Percentiles rank a stretch among this genome's conserved stretches.
These are phyloP conservation scores for Galeopsomyia nigrocyanea DNA, from an alignment of 2,888 invertebrate genomes.

Conservation along the genomic window DNA sequence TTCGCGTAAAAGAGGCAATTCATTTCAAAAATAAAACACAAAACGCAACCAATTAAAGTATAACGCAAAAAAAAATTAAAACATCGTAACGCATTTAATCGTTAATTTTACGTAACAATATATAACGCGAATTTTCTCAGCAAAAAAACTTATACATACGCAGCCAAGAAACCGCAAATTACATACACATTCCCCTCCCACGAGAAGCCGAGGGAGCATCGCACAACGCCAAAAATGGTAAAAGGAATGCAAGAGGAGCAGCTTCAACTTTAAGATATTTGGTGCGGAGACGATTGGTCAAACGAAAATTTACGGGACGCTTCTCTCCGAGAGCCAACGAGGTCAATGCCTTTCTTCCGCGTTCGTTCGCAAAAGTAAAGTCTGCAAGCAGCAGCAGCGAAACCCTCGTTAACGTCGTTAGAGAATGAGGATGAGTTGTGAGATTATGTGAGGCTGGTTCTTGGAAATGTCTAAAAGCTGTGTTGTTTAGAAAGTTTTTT, in stretches of 20 bases:
- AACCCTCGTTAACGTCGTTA: not conserved
- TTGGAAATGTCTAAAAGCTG: too few species aligned
- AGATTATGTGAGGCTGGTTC: too few species aligned
- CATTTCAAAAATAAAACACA: too few species aligned
- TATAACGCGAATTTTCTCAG: too few species aligned
- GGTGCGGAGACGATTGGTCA: conserved; percentile 5
- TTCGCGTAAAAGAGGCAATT: too few species aligned
- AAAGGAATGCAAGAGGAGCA: not conserved
- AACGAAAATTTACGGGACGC: conserved; percentile 40
- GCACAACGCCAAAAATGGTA: not conserved
- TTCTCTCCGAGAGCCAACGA: conserved; percentile 27
- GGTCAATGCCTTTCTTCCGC: conserved; percentile 39
- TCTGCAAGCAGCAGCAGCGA: conserved; percentile 1
- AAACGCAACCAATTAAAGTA: too few species aligned
- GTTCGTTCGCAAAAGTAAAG: not conserved
- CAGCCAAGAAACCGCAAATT: not conserved
- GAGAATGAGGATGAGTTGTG: not conserved
- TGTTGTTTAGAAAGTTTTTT: too few species aligned
- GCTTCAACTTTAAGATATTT: conserved; percentile 19
- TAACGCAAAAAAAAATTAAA: too few species aligned
- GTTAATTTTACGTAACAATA: too few species aligned
- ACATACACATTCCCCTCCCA: not conserved
- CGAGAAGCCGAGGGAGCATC: not conserved
- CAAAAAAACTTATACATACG: too few species aligned
- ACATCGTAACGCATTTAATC: too few species aligned